These are phyloP conservation scores for Hydrocynus forskahlii DNA, from an alignment of 2,797 vertebrate species.

Conservation along the genomic window DNA sequence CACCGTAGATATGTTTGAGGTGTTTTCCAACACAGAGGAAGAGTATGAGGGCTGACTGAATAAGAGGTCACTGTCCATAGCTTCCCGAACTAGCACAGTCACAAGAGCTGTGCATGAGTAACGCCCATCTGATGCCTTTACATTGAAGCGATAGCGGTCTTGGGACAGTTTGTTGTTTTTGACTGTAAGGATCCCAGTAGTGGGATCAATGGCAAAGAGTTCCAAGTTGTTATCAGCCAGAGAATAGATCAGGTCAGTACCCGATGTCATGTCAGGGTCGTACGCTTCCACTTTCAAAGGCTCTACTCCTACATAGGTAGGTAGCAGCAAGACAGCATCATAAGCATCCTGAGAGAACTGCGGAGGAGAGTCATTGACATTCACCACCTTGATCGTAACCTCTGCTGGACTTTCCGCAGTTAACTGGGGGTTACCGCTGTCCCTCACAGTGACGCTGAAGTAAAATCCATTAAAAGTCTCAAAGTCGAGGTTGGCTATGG, in stretches of 20 bases:
- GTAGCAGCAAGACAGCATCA: slow-evolving; percentile 87
- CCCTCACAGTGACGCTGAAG: slow-evolving; percentile 91
- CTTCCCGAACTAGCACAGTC: slow-evolving; percentile 89
- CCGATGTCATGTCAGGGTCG: slow-evolving; percentile 83
- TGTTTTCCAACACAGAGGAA: slow-evolving; percentile 86
- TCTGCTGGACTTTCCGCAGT: slow-evolving; percentile 88
- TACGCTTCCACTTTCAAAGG: slow-evolving; percentile 85
- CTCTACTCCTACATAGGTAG: slow-evolving; percentile 88
- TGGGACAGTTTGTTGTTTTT: slow-evolving; percentile 87
- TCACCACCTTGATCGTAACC: slow-evolving; percentile 88
- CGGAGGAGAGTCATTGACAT: slow-evolving; percentile 96
- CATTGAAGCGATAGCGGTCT: slow-evolving; percentile 88
- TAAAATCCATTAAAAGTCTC: slow-evolving; percentile 87
- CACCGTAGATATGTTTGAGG: slow-evolving; percentile 79
- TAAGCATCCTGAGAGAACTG: slow-evolving; percentile 87
- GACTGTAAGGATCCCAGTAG: slow-evolving; percentile 84
- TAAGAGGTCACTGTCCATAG: slow-evolving; percentile 85
- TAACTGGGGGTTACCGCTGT: slow-evolving; percentile 84
- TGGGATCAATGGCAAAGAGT: slow-evolving; percentile 82
- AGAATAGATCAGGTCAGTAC: slow-evolving; percentile 84
- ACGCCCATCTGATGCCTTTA: slow-evolving; percentile 89
- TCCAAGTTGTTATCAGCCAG: slow-evolving; percentile 86
- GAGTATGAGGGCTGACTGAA: slow-evolving; percentile 86
- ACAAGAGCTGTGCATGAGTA: slow-evolving; percentile 84
- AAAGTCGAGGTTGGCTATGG: slow-evolving; percentile 88